Percentiles rank a stretch among this genome's conserved stretches.
Evolutionary conservation across 1,140 invertebrate genomes (phyloP).

Genomic region (Chironomus tepperi): DNA sequence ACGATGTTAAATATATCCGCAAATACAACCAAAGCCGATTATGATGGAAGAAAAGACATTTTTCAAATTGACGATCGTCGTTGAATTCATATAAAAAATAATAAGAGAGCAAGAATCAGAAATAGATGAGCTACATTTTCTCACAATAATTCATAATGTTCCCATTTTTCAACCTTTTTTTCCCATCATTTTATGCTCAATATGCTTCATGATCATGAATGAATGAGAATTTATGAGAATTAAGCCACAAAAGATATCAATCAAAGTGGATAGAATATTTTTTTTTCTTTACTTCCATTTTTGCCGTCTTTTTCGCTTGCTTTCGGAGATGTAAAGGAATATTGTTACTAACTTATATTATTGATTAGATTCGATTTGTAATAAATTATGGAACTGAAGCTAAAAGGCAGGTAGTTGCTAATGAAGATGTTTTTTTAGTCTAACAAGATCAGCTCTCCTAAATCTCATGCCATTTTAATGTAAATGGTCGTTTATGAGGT

Average conservation of each 20-base stretch:
- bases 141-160: not conserved
- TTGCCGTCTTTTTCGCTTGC: not conserved
- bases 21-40: not conserved
- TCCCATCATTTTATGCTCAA: slow-evolving; percentile 1
- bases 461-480: no score
- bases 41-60: not conserved
- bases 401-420: no score
- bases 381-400: not conserved
- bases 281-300: not conserved
- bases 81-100: not conserved
- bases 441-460: no score
- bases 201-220: slow-evolving; percentile 7
- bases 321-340: not conserved
- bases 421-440: no score
- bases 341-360: not conserved
- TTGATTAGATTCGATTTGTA: slow-evolving; percentile 14
- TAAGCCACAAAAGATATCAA: slow-evolving; percentile 13
- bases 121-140: not conserved
- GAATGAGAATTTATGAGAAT: not conserved
- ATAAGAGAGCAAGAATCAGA: no score
- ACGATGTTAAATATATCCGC: not conserved
- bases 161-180: not conserved
- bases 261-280: not conserved
- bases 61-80: slow-evolving; percentile 1
- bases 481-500: no score